Conservation (phyloP, 2,113 vertebrate genomes). For the mouse (Mus musculus) region GRCm39 chr8:118724001-118724500, state of each 20-base stretch:
- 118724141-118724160: not conserved
- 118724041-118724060: not conserved
- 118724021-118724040: not conserved
- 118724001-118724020: not conserved
- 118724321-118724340: conserved; percentile 38
- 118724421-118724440: not conserved
- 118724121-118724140: not conserved
- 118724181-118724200: not conserved
- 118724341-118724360: not conserved
- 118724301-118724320: not conserved
- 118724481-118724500: conserved; percentile 21
- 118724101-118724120: not conserved
- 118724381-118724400: not conserved
- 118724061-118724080: not conserved
- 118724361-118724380: not conserved
- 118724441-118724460: conserved; percentile 17
- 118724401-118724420: not conserved
- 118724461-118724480: conserved; percentile 35
- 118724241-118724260: not conserved
- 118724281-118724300: conserved; percentile 19
- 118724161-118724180: not conserved
- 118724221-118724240: not conserved
- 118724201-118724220: too few relatives aligned
- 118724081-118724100: not conserved
- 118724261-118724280: not conserved